Evolutionary conservation across 2,113 vertebrate genomes (phyloP).

Genomic region (Malurus alboscapulatus): DNA sequence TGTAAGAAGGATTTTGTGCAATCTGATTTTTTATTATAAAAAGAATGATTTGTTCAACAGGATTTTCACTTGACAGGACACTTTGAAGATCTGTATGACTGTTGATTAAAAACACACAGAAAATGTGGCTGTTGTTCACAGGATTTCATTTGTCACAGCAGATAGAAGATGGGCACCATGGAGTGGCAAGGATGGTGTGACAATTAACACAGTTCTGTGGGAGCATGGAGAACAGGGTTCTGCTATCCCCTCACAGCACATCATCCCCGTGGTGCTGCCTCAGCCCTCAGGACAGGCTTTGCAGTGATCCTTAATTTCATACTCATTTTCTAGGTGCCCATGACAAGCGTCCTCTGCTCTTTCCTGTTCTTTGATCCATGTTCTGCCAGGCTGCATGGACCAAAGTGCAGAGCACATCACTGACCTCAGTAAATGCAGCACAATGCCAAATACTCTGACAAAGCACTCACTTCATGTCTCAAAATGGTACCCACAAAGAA

Average conservation of each 20-base stretch:
- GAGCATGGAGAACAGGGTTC: neutral
- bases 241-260: neutral
- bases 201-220: neutral
- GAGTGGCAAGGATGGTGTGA: neutral
- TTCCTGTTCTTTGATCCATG: neutral
- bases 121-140: neutral
- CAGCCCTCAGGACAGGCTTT: neutral
- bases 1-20: neutral
- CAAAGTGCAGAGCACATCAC: neutral
- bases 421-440: neutral
- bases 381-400: neutral
- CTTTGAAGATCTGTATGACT: neutral
- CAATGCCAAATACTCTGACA: neutral
- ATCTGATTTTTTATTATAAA: neutral
- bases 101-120: neutral
- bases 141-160: neutral
- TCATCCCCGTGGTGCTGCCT: neutral
- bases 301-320: neutral
- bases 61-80: neutral
- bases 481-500: neutral
- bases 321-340: neutral
- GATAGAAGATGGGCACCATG: neutral
- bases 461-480: neutral
- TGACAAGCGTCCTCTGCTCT: neutral
- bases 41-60: neutral